Percentiles rank a stretch among this genome's conserved stretches.
Evolutionary conservation across 2,113 vertebrate genomes (phyloP).

Genomic region (Eleginops maclovinus): DNA sequence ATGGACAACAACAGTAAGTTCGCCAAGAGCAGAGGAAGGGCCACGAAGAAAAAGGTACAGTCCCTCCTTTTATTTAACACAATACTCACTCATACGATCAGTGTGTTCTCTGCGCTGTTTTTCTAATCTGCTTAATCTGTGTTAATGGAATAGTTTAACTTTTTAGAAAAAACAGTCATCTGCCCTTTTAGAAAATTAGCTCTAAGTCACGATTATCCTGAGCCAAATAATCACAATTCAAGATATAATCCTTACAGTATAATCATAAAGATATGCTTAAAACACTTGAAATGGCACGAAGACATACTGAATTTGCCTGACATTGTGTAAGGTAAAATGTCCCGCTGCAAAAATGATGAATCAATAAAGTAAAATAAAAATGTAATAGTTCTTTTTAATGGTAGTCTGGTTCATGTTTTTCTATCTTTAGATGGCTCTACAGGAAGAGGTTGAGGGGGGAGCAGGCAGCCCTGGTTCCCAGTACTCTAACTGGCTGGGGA

Average conservation of each 20-base stretch:
- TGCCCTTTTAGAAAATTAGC: not conserved
- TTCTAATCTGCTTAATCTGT: not conserved
- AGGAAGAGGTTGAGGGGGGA: slow-evolving; percentile 88
- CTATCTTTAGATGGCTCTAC: slow-evolving; percentile 82
- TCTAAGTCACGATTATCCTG: no score
- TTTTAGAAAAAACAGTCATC: not conserved
- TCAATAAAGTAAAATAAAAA: not conserved
- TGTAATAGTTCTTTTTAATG: not conserved
- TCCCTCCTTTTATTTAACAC: not conserved
- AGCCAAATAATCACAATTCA: no score
- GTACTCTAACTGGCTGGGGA: slow-evolving; percentile 95
- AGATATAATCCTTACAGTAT: no score
- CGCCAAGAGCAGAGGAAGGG: slow-evolving; percentile 93
- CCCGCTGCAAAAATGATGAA: no score
- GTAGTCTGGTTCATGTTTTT: not conserved
- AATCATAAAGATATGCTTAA: no score
- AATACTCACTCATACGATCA: not conserved
- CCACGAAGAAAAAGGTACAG: slow-evolving; percentile 93
- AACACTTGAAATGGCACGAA: no score
- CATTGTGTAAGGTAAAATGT: no score
- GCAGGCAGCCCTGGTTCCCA: slow-evolving; percentile 91
- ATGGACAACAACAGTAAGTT: slow-evolving; percentile 99
- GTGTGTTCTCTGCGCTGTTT: not conserved
- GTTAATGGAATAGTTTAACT: not conserved
- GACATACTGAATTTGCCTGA: no score